Evolutionary conservation across 2,888 invertebrate species (phyloP), one percentile per base, ranked within the genome.

Genomic region (Ectemnius continuus): DNA sequence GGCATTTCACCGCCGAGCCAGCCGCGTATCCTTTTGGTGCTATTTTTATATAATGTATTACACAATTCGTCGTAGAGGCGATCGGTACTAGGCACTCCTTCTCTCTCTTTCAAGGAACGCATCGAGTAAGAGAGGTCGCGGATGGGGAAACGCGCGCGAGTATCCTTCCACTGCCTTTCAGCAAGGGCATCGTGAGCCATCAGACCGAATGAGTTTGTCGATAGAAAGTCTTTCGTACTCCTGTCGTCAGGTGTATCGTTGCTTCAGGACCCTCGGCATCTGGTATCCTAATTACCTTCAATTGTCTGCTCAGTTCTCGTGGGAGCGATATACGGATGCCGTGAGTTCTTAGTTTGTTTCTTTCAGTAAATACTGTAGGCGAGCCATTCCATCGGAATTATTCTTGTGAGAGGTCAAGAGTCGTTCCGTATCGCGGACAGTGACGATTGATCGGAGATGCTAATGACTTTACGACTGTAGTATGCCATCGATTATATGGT

Each of bases 31-130:
- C 70, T 70, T 78, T 74, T 78, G 84, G 77, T 78, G 83, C 83
- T 84, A 84, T 84, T 84, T 83, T 84, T 84, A 76, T 84, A 84
- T 79, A 16, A 52, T 26, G 45, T 36, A 70, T 52, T 52, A 52
- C 52, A 36, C 36, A 36, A 11, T 36, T 52, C 52, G 52, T 28
- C 65, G 64, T 79, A 76, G 70, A 48, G 48, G 72, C 60, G 68
- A 75, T 71, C 73, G 65, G 36, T 76, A 70, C 56, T 57, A 47
- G 77, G 76, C 81, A 78, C 78, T 83, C 83, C 77, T 83, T 83
- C 83, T 83, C 80, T 63, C 71, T 48, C 48, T 59, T 67, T 62
- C 8, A n/a, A 5, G 28, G 46, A 23, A 67, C 26, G 57, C 67
- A 62, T 74, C 68, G 66, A 66, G 13, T 69, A 61, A 64, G 23